Evolutionary conservation across 2,888 invertebrate genomes (phyloP), one percentile per base, ranked within the genome.

Genomic region (Drosophila rellima): DNA sequence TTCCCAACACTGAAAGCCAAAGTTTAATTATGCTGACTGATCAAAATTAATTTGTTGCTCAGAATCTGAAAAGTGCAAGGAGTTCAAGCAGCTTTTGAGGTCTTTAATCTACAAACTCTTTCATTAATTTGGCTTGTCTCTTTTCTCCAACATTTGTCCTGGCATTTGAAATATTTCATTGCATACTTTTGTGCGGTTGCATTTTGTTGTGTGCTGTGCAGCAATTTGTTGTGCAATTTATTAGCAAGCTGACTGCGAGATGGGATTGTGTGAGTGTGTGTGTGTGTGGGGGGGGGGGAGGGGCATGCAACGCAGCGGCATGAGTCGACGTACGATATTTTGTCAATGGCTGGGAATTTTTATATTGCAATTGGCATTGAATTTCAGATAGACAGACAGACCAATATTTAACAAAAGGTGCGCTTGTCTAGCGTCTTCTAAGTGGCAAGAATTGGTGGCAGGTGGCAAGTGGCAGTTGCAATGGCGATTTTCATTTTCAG

Each of bases 211-310:
- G 20, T 35, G 67, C 31, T 60, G 40, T 39, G 18, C 26, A 45
- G 47, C 70, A 78, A 79, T 71, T 83, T 86, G 80, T 69, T 84
- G 70, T 72, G 83, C 78, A 86, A 83, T 83, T 83, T 83, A 83
- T 83, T 83, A 82, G 82, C 62, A 18, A 48, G 18, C n/a, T 23
- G 18, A 48, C 31, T 47, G 17, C 13, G n/a, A n/a, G n/a, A n/a
- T n/a, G n/a, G n/a, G n/a, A n/a, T n/a, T n/a, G n/a, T n/a, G n/a
- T n/a, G n/a, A n/a, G n/a, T n/a, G n/a, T n/a, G n/a, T n/a, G n/a
- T n/a, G n/a, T n/a, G n/a, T n/a, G n/a, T n/a, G n/a, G n/a, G n/a
- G n/a, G n/a, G n/a, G n/a, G n/a, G n/a, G n/a, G n/a, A n/a, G 31
- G n/a, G 31, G 47, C 47, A 47, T 48, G 48, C 48, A 50, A 33